Conservation (phyloP, 2,113 vertebrate genomes). For the Pelvicachromis taeniatus region DNA sequence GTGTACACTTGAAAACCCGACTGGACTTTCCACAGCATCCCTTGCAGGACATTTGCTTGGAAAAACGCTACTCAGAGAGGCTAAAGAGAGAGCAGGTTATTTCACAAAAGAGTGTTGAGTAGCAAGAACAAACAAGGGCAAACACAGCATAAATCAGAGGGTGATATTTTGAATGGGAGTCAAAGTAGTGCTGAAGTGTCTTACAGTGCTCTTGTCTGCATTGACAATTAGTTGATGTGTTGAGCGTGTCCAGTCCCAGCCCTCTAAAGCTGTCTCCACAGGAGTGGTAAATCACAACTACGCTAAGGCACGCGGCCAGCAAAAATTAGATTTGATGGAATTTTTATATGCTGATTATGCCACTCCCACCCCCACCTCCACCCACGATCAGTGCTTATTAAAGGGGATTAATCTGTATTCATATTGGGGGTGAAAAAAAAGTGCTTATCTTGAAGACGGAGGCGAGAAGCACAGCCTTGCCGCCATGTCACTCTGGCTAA, state of each 20-base stretch:
- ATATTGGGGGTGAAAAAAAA: slow-evolving; percentile 66
- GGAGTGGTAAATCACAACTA: slow-evolving; percentile 69
- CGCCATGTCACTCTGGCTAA: slow-evolving; percentile 62
- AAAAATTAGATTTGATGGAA: slow-evolving; percentile 79
- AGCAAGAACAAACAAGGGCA: slow-evolving; percentile 12
- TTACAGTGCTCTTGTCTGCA: neutral
- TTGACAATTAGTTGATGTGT: slow-evolving; percentile 58
- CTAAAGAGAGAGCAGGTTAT: neutral
- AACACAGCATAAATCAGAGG: neutral
- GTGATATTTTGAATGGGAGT: slow-evolving; percentile 20
- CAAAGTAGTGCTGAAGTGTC: slow-evolving; percentile 3
- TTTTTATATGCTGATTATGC: slow-evolving; percentile 84
- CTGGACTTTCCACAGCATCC: neutral
- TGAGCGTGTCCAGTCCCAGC: slow-evolving; percentile 42
- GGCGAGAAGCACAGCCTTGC: slow-evolving; percentile 63
- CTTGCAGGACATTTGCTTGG: neutral
- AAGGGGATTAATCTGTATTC: slow-evolving; percentile 86
- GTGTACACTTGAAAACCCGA: neutral
- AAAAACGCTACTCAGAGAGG: neutral
- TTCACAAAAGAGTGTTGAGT: neutral
- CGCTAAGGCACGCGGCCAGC: slow-evolving; percentile 65
- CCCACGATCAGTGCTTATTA: slow-evolving; percentile 84
- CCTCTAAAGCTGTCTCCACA: slow-evolving; percentile 64
- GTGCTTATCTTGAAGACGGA: slow-evolving; percentile 78
- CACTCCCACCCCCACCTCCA: slow-evolving; percentile 28